Base-by-base conservation (phyloP, 35 echinoderm and acorn worm genomes). In the Ophioderma brevispina region DNA sequence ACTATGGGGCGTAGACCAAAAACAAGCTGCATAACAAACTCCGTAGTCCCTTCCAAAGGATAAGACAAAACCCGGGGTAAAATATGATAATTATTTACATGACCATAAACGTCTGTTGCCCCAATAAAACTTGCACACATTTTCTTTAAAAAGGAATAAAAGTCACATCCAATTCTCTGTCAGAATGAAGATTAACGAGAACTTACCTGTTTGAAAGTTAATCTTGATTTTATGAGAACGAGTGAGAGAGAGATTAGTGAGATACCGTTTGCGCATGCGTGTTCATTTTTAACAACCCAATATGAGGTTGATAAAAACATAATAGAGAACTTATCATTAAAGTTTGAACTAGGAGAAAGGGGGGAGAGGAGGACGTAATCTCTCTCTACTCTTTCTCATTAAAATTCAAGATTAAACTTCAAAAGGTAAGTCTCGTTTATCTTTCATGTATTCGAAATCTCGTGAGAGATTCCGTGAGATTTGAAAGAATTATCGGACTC, bases 381-480 rank as follows among this genome's bases (percentile, higher is more conserved):
- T 81, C 79, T 81, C 79, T 1, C 79, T 36, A 15, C 79, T 42
- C 79, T 81, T 39, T 81, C 37, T 81, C 34, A 38, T 39, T 38
- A 38, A 52, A 52, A 81, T 38, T 81, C 79, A 19, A 42, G 79
- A 81, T 81, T 81, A 81, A 81, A 81, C 17, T 39, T 81, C 79
- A 81, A 81, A 81, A 81, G 37, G 79, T 38, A 37, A 81, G 79
- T 81, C 21, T 81, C 37, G 18, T 37, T 81, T 81, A 81, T 42
- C 79, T 81, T 81, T 10, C 79, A 81, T 81, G 36, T 81, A 31
- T 81, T 81, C 79, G 25, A 81, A 81, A 81, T 81, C 79, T 81
- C 79, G 79, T 36, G 79, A 40, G 79, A 81, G 79, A 81, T 81
- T 81, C 79, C 35, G 35, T 81, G 34, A 40, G 79, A 81, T 36